Base-by-base conservation (phyloP, 1,140 invertebrate genomes). In the Lutraria rhynchaena region DNA sequence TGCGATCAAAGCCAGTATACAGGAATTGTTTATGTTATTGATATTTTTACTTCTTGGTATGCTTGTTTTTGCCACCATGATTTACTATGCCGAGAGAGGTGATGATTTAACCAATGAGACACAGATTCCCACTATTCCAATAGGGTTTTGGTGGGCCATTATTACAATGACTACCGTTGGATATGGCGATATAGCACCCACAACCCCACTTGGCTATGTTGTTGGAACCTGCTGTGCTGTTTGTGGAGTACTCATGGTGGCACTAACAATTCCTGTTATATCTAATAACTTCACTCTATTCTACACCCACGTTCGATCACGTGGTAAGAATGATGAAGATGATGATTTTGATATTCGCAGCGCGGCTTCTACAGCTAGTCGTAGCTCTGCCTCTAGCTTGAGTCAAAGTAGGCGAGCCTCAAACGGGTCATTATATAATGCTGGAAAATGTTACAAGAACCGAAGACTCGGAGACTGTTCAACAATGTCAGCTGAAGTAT, bases 11-110 rank as follows among this genome's bases (percentile, higher is more conserved):
- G 89, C 88, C 35, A 90, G 89, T 61, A 81, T 90, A 33, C 89
- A 90, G 46, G 91, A 92, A 78, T 75, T 92, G 24, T 70, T 90
- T 11, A 94, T 99, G 82, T 93, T 99, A 84, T 97, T 99, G 81
- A 99, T 99, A 94, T 99, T 99, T 94, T 95, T 99, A 85, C 96
- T 99, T 81, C 95, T 99, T 87, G 97, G 97, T 89, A 99, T 99
- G 92, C 97, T 99, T 81, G 98, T 99, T 90, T 99, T 99, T 93
- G 97, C 98, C 85, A 97, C 97, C 90, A 94, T 99, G 85, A 98
- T 99, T 73, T 99, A 99, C 92, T 99, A 99, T 93, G 98, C 98
- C 58, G 98, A 99, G 93, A 94, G 98, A 35, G 83, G 88, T 41
- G 85, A 89, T 90, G 83, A 83, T 11, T 73, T 70, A 19, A 83